phyloP scores from a whole-genome alignment of 1,140 invertebrate species.

The Scaptomyza montana region DNA sequence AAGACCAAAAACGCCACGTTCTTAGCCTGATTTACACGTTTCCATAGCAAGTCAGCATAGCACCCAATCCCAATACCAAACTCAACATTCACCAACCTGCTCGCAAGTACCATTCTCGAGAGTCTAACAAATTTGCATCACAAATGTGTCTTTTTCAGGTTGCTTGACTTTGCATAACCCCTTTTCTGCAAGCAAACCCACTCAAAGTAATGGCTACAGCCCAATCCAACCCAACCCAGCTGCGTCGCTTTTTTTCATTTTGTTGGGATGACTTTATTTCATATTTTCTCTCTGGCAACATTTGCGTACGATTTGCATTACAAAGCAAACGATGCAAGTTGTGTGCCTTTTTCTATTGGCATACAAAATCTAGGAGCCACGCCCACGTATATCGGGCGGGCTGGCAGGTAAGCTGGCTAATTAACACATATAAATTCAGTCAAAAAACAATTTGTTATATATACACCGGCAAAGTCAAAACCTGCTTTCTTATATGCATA shows the following conservation, averaged over 20 bases:
- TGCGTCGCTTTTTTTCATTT: background rate
- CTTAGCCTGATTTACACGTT: conserved; percentile 82
- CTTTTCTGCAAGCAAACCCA: conserved; percentile 53
- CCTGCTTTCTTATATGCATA: background rate
- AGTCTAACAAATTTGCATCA: conserved; percentile 74
- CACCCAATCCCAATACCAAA: conserved; percentile 24
- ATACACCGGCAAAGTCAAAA: conserved; percentile 1
- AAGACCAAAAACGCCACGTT: conserved; percentile 79
- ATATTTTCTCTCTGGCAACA: conserved; percentile 71
- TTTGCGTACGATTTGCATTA: conserved; percentile 77
- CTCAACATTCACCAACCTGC: background rate
- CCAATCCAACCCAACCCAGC: background rate
- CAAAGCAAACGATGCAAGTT: conserved; percentile 55
- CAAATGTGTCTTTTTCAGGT: conserved; percentile 82
- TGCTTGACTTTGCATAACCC: conserved; percentile 82
- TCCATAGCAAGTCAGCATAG: conserved; percentile 51
- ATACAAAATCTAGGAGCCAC: conserved; percentile 51
- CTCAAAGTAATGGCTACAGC: conserved; percentile 59
- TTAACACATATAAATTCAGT: conserved; percentile 43
- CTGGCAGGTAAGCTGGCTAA: conserved; percentile 43
- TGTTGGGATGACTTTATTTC: conserved; percentile 62
- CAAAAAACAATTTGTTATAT: conserved; percentile 29
- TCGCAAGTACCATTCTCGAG: conserved; percentile 14
- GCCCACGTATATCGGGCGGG: conserved; percentile 36
- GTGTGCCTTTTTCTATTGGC: conserved; percentile 28